Conservation (phyloP, 2,888 invertebrate genomes). For the Dichetophora obliterata region DNA sequence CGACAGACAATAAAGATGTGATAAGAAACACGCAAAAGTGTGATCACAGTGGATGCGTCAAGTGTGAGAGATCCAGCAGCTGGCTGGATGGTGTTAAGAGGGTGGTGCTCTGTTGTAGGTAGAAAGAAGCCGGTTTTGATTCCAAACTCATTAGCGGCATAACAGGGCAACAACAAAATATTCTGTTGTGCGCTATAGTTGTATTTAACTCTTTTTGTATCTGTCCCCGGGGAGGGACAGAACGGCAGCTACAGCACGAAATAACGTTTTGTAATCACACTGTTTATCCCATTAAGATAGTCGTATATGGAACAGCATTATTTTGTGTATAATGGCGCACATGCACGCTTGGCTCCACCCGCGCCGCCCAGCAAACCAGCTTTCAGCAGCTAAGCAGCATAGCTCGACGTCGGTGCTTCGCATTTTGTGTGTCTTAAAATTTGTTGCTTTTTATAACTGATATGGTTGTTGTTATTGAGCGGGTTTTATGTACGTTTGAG, state of each 20-base stretch:
- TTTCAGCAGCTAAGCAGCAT: not conserved
- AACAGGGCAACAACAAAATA: not conserved
- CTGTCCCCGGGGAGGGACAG: conserved; percentile 20
- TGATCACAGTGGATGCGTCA: not conserved
- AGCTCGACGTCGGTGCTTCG: not conserved
- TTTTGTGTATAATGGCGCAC: conserved; percentile 22
- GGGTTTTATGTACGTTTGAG: conserved; percentile 4
- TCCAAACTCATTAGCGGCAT: conserved; percentile 24
- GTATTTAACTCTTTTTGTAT: not conserved
- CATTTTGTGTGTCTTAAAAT: not conserved
- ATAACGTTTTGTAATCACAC: conserved; percentile 44
- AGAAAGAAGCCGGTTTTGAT: conserved; percentile 21
- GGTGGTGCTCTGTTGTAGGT: not conserved
- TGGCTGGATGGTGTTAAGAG: not conserved
- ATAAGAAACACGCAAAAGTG: not conserved
- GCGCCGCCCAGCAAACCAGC: not conserved
- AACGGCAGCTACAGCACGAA: conserved; percentile 7
- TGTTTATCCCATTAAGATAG: conserved; percentile 47
- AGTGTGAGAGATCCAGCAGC: not conserved
- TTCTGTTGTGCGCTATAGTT: not conserved
- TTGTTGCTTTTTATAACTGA: not conserved
- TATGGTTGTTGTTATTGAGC: conserved; percentile 21
- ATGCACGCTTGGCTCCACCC: conserved; percentile 32
- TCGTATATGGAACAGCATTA: conserved; percentile 26
- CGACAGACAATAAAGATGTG: conserved; percentile 1